Evolutionary conservation across 2,113 vertebrate genomes (phyloP).

Genomic region (Myotis lucifugus): DNA sequence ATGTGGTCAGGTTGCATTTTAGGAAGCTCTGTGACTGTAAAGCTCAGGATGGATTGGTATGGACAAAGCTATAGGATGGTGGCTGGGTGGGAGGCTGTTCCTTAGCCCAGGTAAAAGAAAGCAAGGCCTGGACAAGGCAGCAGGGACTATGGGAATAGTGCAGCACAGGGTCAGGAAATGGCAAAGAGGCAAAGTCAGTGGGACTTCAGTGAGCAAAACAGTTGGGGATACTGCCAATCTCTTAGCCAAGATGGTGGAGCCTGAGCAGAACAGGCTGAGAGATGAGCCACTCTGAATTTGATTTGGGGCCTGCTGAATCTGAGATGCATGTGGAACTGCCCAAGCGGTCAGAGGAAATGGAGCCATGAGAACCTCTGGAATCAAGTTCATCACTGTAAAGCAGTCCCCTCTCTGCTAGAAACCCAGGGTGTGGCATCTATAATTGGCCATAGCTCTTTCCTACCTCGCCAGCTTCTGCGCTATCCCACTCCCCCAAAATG

Average conservation of each 20-base stretch:
- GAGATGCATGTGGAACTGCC: background rate
- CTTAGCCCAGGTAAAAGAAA: background rate
- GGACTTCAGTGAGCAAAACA: background rate
- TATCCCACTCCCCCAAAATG: conserved; percentile 59
- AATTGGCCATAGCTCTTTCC: conserved; percentile 70
- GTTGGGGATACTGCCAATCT: background rate
- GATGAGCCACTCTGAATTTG: background rate
- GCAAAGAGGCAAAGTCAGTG: background rate
- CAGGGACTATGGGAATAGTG: background rate
- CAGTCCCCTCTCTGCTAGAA: background rate
- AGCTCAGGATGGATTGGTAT: background rate
- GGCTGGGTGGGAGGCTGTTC: background rate
- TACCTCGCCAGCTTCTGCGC: conserved; percentile 25
- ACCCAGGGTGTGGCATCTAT: background rate
- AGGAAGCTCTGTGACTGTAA: background rate
- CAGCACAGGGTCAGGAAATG: background rate
- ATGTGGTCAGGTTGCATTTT: background rate
- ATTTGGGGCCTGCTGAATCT: background rate
- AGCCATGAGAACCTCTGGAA: background rate
- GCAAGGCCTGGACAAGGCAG: background rate
- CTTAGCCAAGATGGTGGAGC: background rate
- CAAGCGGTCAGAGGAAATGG: background rate
- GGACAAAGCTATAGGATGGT: background rate
- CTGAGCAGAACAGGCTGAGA: background rate
- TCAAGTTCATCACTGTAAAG: background rate